phyloP scores from a whole-genome alignment of 2,888 invertebrate genomes.

The Amaurobius ferox region DNA sequence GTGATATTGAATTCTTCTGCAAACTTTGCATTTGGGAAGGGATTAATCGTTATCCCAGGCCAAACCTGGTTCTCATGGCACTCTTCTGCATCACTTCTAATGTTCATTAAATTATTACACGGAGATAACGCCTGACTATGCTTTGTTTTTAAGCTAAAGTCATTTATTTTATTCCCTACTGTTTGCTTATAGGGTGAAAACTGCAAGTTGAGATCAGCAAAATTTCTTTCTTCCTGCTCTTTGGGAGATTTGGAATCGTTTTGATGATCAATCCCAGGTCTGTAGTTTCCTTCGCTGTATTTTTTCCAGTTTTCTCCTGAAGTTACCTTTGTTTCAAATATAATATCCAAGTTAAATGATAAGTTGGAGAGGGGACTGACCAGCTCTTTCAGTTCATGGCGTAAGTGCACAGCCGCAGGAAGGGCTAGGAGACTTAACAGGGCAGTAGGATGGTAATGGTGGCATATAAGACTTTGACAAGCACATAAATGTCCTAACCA shows the following conservation, averaged over 20 bases:
- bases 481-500: conserved; percentile 71
- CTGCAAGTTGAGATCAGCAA: conserved; percentile 42
- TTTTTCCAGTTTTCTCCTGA: conserved; percentile 55
- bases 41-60: conserved; percentile 70
- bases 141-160: conserved; percentile 43
- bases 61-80: conserved; percentile 39
- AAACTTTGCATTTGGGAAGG: conserved; percentile 65
- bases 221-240: conserved; percentile 41
- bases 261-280: conserved; percentile 18
- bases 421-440: conserved; percentile 64
- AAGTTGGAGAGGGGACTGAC: conserved; percentile 84
- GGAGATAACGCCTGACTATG: conserved; percentile 32
- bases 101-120: conserved; percentile 53
- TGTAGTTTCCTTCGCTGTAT: conserved; percentile 41
- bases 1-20: conserved; percentile 56
- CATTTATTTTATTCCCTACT: conserved; percentile 43
- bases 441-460: conserved; percentile 68
- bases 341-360: conserved; percentile 88
- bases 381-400: conserved; percentile 84
- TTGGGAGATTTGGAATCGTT: conserved; percentile 25
- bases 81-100: conserved; percentile 35
- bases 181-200: conserved; percentile 34
- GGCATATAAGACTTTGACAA: conserved; percentile 63
- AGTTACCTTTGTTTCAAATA: conserved; percentile 81
- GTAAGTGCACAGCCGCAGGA: conserved; percentile 58